phyloP scores from a whole-genome alignment of 2,797 vertebrate species.

The Apogon talboti region DNA sequence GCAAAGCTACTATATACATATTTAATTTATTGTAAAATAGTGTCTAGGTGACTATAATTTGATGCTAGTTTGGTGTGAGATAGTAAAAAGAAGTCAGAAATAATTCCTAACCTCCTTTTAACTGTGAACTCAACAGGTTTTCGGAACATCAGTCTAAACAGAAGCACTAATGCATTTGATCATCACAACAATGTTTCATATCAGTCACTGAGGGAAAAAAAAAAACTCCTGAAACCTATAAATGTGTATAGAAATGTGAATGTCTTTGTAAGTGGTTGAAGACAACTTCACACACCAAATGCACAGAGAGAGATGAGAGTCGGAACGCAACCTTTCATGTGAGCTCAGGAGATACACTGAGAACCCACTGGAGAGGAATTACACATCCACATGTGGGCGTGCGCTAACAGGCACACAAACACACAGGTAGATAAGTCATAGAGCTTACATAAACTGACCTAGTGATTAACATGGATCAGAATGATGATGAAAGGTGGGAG shows the following conservation, averaged over 20 bases:
- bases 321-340: conserved; percentile 59
- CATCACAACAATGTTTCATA: conserved; percentile 3
- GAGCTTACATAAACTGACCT: conserved; percentile 53
- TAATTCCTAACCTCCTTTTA: conserved; percentile 23
- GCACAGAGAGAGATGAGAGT: conserved; percentile 60
- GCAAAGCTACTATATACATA: background rate
- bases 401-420: background rate
- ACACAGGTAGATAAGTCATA: conserved; percentile 42
- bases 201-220: conserved; percentile 17
- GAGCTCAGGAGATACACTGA: conserved; percentile 47
- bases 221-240: conserved; percentile 27
- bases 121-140: conserved; percentile 18
- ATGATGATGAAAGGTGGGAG: conserved; percentile 46
- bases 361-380: conserved; percentile 42
- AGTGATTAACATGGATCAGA: conserved; percentile 56
- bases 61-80: background rate
- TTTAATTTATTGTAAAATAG: background rate
- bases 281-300: conserved; percentile 58
- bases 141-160: background rate
- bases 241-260: conserved; percentile 8
- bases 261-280: conserved; percentile 44
- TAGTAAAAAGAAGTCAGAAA: conserved; percentile 1
- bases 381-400: conserved; percentile 1
- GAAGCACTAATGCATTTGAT: conserved; percentile 27
- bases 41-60: background rate